phyloP scores from a whole-genome alignment of 2,113 vertebrate species.

The Crotalus tigris region DNA sequence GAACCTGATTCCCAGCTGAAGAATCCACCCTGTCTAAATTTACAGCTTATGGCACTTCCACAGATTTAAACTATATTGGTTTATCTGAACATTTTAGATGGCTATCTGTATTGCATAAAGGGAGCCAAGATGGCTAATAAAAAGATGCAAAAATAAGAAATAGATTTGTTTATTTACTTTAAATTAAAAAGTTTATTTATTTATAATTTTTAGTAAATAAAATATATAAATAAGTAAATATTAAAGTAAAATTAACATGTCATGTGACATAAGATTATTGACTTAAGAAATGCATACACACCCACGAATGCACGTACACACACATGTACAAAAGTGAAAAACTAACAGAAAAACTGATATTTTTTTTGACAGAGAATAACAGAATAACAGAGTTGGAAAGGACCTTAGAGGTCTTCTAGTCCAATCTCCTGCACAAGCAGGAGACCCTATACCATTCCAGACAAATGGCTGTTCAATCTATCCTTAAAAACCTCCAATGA shows the following conservation, averaged over 20 bases:
- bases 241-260: no score
- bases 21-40: background rate
- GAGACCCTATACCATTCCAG: background rate
- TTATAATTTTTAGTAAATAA: no score
- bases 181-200: no score
- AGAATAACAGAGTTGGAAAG: background rate
- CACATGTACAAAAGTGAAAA: background rate
- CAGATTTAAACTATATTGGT: background rate
- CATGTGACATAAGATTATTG: no score
- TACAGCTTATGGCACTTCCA: background rate
- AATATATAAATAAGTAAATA: no score
- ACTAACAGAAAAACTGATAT: background rate
- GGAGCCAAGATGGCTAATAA: background rate
- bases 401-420: background rate
- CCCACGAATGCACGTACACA: rapidly evolving
- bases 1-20: background rate
- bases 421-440: background rate
- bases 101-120: background rate
- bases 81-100: background rate
- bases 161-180: no score
- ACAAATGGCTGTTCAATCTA: no score
- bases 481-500: no score
- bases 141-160: background rate
- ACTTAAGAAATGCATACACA: background rate
- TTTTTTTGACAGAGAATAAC: background rate